A percentile compares a stretch with the other conserved stretches of the same genome.
Conservation (phyloP, 2,113 vertebrate species). For the Melierax canorus region DNA sequence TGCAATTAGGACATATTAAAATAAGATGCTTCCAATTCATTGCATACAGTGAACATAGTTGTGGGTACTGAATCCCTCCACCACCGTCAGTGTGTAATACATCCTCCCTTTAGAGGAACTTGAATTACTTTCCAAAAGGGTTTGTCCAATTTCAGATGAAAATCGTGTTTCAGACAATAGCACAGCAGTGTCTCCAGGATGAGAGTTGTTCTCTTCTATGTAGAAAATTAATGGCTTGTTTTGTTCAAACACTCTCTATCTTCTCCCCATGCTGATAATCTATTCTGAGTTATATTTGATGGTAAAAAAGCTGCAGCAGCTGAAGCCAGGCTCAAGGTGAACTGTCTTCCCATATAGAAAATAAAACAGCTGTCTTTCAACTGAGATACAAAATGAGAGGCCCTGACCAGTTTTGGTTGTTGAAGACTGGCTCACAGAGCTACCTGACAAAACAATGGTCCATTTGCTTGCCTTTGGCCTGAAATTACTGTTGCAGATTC, state of each 20-base stretch:
- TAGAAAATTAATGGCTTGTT: slow-evolving; percentile 47
- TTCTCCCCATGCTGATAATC: slow-evolving; percentile 24
- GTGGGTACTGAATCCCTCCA: neutral
- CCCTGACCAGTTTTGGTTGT: neutral
- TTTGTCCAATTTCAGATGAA: slow-evolving; percentile 23
- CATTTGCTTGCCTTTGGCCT: neutral
- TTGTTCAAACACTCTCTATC: slow-evolving; percentile 6
- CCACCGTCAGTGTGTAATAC: neutral
- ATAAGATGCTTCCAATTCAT: neutral
- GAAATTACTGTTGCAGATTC: neutral
- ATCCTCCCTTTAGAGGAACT: neutral
- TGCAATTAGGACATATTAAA: neutral
- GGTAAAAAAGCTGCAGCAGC: neutral
- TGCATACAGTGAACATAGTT: neutral
- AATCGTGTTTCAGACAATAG: slow-evolving; percentile 45
- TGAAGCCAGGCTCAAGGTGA: slow-evolving; percentile 6
- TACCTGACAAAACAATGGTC: neutral
- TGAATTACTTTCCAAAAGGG: slow-evolving; percentile 13
- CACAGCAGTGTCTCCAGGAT: slow-evolving; percentile 19
- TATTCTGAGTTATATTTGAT: slow-evolving; percentile 31
- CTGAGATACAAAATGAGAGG: neutral
- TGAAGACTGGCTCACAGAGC: neutral
- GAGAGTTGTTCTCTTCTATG: neutral
- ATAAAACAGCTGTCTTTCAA: neutral
- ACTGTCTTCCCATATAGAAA: neutral